phyloP scores from a whole-genome alignment of 1,140 invertebrate genomes.

The Watersipora subatra region DNA sequence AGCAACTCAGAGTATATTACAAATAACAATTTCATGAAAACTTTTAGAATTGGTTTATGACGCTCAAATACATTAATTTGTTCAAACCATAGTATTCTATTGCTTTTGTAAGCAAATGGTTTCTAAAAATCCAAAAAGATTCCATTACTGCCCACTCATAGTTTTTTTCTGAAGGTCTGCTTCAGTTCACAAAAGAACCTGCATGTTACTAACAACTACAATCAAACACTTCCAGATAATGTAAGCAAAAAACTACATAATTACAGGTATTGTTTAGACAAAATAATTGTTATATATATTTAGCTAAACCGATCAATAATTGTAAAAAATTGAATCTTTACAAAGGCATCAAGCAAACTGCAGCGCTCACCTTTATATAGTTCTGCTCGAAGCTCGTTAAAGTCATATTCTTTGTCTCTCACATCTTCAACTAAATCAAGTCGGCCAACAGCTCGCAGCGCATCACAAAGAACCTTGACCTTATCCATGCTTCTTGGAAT shows the following conservation, averaged over 20 bases:
- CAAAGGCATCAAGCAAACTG: neutral
- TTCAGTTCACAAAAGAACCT: too few species aligned
- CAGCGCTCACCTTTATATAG: slow-evolving; percentile 14
- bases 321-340: neutral
- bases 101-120: too few species aligned
- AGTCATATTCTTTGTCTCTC: slow-evolving; percentile 18
- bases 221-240: neutral
- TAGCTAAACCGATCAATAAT: neutral
- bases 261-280: neutral
- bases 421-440: slow-evolving; percentile 22
- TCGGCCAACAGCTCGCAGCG: slow-evolving; percentile 16
- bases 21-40: neutral
- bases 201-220: neutral
- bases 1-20: neutral
- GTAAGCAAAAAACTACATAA: neutral
- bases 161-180: too few species aligned
- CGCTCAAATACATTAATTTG: neutral
- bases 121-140: too few species aligned
- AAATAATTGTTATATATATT: neutral
- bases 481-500: slow-evolving; percentile 13
- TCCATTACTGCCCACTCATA: too few species aligned
- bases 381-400: slow-evolving; percentile 10
- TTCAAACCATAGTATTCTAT: neutral
- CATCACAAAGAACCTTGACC: slow-evolving; percentile 19
- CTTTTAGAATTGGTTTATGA: neutral